Percentiles rank a stretch among this genome's conserved stretches.
phyloP scores from a whole-genome alignment of 2,797 vertebrate genomes.

The Lacerta bilineata region DNA sequence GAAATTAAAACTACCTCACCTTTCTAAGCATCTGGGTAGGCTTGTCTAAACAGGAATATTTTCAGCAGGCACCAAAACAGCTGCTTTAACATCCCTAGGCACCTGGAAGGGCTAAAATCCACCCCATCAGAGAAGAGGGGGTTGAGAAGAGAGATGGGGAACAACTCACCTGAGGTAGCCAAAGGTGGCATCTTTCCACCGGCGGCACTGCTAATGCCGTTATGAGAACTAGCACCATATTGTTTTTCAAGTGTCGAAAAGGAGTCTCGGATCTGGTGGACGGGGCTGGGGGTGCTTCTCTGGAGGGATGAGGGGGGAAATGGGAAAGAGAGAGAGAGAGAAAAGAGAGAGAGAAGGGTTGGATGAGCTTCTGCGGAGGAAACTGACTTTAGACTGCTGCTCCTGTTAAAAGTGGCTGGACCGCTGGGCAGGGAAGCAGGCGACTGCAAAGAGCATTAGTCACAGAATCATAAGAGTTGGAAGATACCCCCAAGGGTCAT shows the following conservation, averaged over 20 bases:
- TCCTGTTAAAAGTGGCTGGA: not conserved
- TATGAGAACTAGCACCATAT: conserved; percentile 83
- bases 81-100: not conserved
- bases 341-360: too few relatives aligned
- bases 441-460: too few relatives aligned
- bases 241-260: conserved; percentile 82
- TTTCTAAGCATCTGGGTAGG: too few relatives aligned
- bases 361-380: conserved; percentile 29
- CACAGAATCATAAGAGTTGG: too few relatives aligned
- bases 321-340: too few relatives aligned
- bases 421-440: too few relatives aligned
- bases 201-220: conserved; percentile 81
- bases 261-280: conserved; percentile 85
- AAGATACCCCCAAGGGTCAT: too few relatives aligned
- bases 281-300: conserved; percentile 97
- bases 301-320: conserved; percentile 61
- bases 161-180: conserved; percentile 80
- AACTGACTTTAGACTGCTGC: rapidly evolving
- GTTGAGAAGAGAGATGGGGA: not conserved
- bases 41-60: too few relatives aligned
- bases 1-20: too few relatives aligned
- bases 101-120: rapidly evolving
- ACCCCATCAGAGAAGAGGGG: not conserved
- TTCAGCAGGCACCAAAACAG: too few relatives aligned
- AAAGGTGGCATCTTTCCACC: conserved; percentile 80